These are phyloP conservation scores for Poeciliopsis occidentalis DNA, from an alignment of 2,113 vertebrate species.

Conservation along the genomic window DNA sequence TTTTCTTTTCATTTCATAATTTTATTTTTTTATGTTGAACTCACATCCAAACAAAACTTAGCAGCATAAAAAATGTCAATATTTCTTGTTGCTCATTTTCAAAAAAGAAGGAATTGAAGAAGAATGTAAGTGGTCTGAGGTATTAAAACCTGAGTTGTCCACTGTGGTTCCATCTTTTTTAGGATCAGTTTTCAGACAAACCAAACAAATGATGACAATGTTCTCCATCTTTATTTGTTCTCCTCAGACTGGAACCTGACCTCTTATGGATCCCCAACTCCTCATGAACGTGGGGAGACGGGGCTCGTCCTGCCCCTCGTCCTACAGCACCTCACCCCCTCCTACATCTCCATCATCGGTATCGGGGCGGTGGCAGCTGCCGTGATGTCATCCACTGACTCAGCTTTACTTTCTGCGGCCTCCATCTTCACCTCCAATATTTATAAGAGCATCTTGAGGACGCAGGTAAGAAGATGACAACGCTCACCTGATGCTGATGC, in stretches of 20 bases:
- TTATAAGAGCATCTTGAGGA: slow-evolving; percentile 63
- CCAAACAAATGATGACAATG: too few relatives aligned
- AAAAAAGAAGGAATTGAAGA: too few relatives aligned
- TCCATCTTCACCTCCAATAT: slow-evolving; percentile 70
- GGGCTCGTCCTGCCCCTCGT: slow-evolving; percentile 62
- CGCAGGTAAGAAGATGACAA: background rate
- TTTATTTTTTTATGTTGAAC: too few relatives aligned
- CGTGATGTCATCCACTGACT: slow-evolving; percentile 75
- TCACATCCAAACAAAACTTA: too few relatives aligned
- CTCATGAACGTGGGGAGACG: slow-evolving; percentile 39
- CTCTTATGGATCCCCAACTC: slow-evolving; percentile 48
- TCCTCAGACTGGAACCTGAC: slow-evolving; percentile 69
- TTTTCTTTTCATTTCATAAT: too few relatives aligned
- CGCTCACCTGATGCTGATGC: background rate
- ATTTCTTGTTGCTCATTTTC: too few relatives aligned
- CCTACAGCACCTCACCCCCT: slow-evolving; percentile 56
- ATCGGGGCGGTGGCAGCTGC: slow-evolving; percentile 72
- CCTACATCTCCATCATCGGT: slow-evolving; percentile 53
- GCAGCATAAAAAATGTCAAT: too few relatives aligned
- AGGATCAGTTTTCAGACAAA: too few relatives aligned
- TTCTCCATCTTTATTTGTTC: background rate
- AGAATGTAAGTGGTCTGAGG: too few relatives aligned
- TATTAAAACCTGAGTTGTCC: too few relatives aligned
- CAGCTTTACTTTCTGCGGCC: slow-evolving; percentile 69
- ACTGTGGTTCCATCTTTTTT: too few relatives aligned